Percentiles rank a stretch among this genome's conserved stretches.
phyloP scores from a whole-genome alignment of 1,140 invertebrate genomes.

The Argopecten irradians region DNA sequence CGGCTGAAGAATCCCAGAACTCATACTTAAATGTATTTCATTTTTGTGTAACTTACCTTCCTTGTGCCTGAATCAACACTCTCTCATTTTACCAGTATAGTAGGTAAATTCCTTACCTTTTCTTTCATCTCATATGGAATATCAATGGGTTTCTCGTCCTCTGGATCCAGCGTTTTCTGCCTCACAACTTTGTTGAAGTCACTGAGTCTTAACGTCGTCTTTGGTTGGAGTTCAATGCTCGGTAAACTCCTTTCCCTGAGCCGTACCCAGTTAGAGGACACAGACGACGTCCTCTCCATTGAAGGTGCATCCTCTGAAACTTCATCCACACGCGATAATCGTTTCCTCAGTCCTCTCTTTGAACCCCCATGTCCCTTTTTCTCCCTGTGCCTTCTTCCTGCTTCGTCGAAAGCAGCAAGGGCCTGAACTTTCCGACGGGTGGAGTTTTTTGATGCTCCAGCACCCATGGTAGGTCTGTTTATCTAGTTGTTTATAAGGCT shows the following conservation, averaged over 20 bases:
- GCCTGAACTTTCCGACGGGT: constrained; percentile 47
- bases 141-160: constrained; percentile 52
- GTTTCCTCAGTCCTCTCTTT: neutral
- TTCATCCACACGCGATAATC: neutral
- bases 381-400: constrained; percentile 45
- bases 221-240: constrained; percentile 25
- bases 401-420: constrained; percentile 47
- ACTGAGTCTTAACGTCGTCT: constrained; percentile 43
- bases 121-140: constrained; percentile 56
- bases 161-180: constrained; percentile 43
- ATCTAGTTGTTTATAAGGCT: neutral
- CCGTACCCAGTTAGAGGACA: constrained; percentile 34
- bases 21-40: no score
- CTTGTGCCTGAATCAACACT: no score
- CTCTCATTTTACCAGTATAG: no score
- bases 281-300: neutral
- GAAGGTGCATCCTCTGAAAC: neutral
- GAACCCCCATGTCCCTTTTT: constrained; percentile 35
- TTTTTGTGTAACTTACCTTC: no score
- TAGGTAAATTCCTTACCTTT: constrained; percentile 47
- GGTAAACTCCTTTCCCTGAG: constrained; percentile 44
- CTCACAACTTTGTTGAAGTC: constrained; percentile 57
- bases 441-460: constrained; percentile 37
- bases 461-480: constrained; percentile 38
- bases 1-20: no score